These are phyloP conservation scores for Eupithecia pulchellata DNA, from an alignment of 2,888 invertebrate species.

Conservation along the genomic window DNA sequence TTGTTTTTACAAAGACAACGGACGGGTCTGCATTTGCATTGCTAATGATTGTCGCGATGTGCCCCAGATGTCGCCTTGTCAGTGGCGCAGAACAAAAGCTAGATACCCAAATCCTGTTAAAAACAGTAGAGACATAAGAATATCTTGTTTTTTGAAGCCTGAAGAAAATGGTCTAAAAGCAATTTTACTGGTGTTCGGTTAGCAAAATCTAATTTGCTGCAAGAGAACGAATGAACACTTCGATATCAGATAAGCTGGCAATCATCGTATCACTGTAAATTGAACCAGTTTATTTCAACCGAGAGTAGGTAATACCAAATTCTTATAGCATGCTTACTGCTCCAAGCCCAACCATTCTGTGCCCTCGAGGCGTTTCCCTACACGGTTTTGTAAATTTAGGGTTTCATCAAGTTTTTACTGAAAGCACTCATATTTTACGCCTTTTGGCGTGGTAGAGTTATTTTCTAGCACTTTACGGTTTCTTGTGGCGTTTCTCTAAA, in stretches of 20 bases:
- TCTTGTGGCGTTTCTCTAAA: constrained; percentile 30
- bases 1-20: constrained; percentile 54
- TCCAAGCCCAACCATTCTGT: constrained; percentile 11
- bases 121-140: constrained; percentile 3
- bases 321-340: neutral
- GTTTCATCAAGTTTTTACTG: constrained; percentile 39
- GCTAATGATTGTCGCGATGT: constrained; percentile 51
- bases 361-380: constrained; percentile 22
- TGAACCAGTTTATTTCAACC: neutral
- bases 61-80: constrained; percentile 56
- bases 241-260: constrained; percentile 16
- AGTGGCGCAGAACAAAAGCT: constrained; percentile 25
- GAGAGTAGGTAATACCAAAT: neutral
- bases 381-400: constrained; percentile 36
- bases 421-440: constrained; percentile 33
- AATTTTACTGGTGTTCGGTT: constrained; percentile 5
- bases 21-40: constrained; percentile 54
- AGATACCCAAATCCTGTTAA: neutral
- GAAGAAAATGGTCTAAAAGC: neutral
- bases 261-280: constrained; percentile 14
- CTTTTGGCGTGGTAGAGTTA: constrained; percentile 10
- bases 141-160: constrained; percentile 1
- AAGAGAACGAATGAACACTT: constrained; percentile 10
- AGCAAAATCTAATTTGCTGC: constrained; percentile 13
- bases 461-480: constrained; percentile 33